phyloP scores from a whole-genome alignment of 2,888 invertebrate species.

The Anoncus sp. region DNA sequence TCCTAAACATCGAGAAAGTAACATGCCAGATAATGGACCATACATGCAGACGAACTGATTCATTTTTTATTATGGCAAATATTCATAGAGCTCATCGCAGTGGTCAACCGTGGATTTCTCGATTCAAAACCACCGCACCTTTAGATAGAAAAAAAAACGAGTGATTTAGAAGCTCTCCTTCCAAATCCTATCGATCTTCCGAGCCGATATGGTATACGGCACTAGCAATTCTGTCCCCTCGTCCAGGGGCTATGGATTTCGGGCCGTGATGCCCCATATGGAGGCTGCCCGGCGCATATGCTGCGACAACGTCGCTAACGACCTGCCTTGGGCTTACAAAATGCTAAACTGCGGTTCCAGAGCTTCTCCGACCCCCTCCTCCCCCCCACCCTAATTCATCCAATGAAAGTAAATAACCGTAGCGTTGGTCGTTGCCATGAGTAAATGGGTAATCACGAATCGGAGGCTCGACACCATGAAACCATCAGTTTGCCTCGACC shows the following conservation, averaged over 20 bases:
- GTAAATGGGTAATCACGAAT: constrained; percentile 77
- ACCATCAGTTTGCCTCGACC: constrained; percentile 15
- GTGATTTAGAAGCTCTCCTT: constrained; percentile 24
- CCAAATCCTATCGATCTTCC: constrained; percentile 76
- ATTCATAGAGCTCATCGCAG: constrained; percentile 65
- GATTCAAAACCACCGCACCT: constrained; percentile 54
- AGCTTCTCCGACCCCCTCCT: constrained; percentile 35
- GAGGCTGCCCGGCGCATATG: constrained; percentile 83
- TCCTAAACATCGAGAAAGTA: too few species aligned
- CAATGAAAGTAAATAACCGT: constrained; percentile 80
- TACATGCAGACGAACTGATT: too few species aligned
- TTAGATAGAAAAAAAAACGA: constrained; percentile 59
- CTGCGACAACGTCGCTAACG: constrained; percentile 82
- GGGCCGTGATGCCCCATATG: constrained; percentile 81
- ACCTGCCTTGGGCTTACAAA: constrained; percentile 80
- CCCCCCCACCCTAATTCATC: constrained; percentile 70
- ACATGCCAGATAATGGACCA: too few species aligned
- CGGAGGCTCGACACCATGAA: constrained; percentile 44
- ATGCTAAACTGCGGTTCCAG: constrained; percentile 81
- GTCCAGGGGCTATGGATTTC: constrained; percentile 71
- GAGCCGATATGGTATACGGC: constrained; percentile 47
- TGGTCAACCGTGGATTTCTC: constrained; percentile 35
- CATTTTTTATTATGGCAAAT: not conserved
- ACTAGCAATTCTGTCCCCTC: constrained; percentile 36
- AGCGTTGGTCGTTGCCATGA: constrained; percentile 75